These are phyloP conservation scores for Acrobasis repandana DNA, from an alignment of 2,888 invertebrate genomes.

Conservation along the genomic window DNA sequence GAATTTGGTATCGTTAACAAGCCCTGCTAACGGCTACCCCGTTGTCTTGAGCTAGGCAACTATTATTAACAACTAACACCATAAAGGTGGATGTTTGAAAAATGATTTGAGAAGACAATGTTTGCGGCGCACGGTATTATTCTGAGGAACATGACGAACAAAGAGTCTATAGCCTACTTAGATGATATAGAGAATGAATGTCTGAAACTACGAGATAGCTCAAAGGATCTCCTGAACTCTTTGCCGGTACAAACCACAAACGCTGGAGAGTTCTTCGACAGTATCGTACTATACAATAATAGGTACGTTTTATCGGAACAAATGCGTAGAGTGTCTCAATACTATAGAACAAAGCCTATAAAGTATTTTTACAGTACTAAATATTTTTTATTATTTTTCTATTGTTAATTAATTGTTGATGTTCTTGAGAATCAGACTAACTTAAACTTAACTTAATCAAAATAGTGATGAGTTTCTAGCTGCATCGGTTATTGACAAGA, in stretches of 20 bases:
- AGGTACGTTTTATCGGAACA: slow-evolving; percentile 73
- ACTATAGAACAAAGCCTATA: slow-evolving; percentile 54
- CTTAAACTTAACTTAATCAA: slow-evolving; percentile 35
- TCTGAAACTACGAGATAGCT: slow-evolving; percentile 46
- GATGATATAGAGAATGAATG: slow-evolving; percentile 56
- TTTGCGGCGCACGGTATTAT: slow-evolving; percentile 62
- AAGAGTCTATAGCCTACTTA: slow-evolving; percentile 52
- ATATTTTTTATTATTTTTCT: slow-evolving; percentile 38
- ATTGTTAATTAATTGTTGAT: slow-evolving; percentile 47
- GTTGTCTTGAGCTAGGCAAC: no score
- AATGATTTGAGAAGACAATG: slow-evolving; percentile 75
- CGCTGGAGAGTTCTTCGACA: slow-evolving; percentile 67
- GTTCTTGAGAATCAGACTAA: slow-evolving; percentile 42
- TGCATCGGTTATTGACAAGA: no score
- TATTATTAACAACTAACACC: no score
- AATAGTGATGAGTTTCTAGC: no score
- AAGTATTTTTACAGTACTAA: slow-evolving; percentile 19
- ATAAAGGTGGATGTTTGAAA: no score
- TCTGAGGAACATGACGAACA: slow-evolving; percentile 56
- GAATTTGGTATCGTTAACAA: no score
- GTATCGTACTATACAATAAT: slow-evolving; percentile 71
- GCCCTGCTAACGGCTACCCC: no score
- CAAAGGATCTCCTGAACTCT: slow-evolving; percentile 61
- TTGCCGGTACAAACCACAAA: slow-evolving; percentile 67
- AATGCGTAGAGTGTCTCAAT: slow-evolving; percentile 84